Conservation (phyloP, 2,797 vertebrate genomes). For the Coregonus suidteri region DNA sequence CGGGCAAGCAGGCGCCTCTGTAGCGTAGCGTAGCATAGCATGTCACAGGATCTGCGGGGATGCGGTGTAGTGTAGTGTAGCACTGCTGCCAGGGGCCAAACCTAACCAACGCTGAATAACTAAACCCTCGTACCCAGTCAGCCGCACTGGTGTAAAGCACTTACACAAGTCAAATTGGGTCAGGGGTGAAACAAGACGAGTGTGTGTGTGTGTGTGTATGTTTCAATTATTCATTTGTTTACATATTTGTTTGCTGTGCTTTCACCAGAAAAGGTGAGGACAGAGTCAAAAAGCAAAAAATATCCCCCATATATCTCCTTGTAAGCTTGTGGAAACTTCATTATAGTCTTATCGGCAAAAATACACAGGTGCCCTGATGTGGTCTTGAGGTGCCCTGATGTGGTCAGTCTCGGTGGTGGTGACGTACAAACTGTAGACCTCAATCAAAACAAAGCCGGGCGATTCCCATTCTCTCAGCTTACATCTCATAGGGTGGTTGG, state of each 20-base stretch:
- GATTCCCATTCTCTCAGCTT: constrained; percentile 9
- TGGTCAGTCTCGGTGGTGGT: background rate
- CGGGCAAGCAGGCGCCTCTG: constrained; percentile 37
- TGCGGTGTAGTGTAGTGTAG: constrained; percentile 19
- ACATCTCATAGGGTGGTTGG: constrained; percentile 35
- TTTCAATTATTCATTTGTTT: constrained; percentile 7
- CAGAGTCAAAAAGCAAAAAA: constrained; percentile 18
- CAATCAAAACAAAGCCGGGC: background rate
- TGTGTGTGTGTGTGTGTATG: constrained; percentile 8
- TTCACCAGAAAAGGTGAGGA: constrained; percentile 3
- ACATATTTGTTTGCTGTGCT: constrained; percentile 17
- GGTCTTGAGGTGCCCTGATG: background rate
- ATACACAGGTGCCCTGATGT: background rate
- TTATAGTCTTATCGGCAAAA: background rate
- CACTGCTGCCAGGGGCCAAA: constrained; percentile 52
- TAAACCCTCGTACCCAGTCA: constrained; percentile 49
- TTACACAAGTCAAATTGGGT: constrained; percentile 62
- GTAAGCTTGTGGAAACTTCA: background rate
- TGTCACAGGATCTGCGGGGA: constrained; percentile 56
- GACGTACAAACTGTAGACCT: background rate
- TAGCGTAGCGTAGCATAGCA: constrained; percentile 39
- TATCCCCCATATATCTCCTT: constrained; percentile 6
- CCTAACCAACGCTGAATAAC: constrained; percentile 52
- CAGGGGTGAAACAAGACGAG: constrained; percentile 33
- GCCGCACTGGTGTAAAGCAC: constrained; percentile 25